phyloP scores from a whole-genome alignment of 2,888 invertebrate genomes.

The Liopterus haemorrhoidalis region DNA sequence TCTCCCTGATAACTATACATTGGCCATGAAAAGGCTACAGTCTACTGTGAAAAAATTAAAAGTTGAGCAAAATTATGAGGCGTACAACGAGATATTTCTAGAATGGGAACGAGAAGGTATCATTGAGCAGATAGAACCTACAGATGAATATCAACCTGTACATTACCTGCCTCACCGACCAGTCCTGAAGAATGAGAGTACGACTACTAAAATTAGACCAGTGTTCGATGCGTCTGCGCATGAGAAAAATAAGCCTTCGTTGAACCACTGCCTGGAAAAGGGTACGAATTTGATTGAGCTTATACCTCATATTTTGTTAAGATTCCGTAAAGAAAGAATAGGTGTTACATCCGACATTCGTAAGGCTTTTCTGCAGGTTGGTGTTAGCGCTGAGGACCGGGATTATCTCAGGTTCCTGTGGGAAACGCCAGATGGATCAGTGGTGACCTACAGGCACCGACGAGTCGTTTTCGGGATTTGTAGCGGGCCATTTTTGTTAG shows the following conservation, averaged over 20 bases:
- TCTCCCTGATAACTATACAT: too few species aligned
- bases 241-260: slow-evolving; percentile 27
- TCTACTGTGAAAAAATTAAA: too few species aligned
- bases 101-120: too few species aligned
- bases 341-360: slow-evolving; percentile 32
- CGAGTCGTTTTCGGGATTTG: too few species aligned
- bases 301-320: slow-evolving; percentile 24
- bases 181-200: slow-evolving; percentile 29
- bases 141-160: too few species aligned
- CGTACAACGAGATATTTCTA: too few species aligned
- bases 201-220: slow-evolving; percentile 33
- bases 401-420: slow-evolving; percentile 34
- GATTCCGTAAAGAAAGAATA: slow-evolving; percentile 22
- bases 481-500: too few species aligned
- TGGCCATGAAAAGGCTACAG: too few species aligned
- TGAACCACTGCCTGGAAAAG: slow-evolving; percentile 35
- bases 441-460: too few species aligned
- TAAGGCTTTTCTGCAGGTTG: slow-evolving; percentile 35
- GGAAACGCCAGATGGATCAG: too few species aligned
- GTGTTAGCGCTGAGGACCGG: slow-evolving; percentile 27
- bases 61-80: too few species aligned
- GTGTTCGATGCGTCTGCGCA: slow-evolving; percentile 34
- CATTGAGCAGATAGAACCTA: too few species aligned
- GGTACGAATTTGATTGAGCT: slow-evolving; percentile 34
- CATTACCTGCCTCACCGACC: slow-evolving; percentile 32